These are phyloP conservation scores for Harpagoxenus sublaevis DNA, from an alignment of 2,888 invertebrate species.

Conservation along the genomic window DNA sequence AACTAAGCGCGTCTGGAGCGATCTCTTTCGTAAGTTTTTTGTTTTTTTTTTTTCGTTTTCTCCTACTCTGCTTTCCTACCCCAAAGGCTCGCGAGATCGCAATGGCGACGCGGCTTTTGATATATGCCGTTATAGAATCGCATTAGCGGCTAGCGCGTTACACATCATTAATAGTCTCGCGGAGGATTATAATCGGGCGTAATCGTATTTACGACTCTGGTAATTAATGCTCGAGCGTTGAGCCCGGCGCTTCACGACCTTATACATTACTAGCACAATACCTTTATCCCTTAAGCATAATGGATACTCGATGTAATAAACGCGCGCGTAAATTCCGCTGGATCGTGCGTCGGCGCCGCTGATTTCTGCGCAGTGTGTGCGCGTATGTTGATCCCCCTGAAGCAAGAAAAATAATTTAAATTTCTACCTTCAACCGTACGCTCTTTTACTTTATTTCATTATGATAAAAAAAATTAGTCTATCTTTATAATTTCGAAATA, in stretches of 20 bases:
- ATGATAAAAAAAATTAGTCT: constrained; percentile 18
- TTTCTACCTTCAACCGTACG: neutral
- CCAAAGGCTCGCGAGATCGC: constrained; percentile 35
- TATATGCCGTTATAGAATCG: constrained; percentile 52
- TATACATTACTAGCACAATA: constrained; percentile 28
- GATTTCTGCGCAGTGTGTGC: neutral
- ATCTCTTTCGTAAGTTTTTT: constrained; percentile 47
- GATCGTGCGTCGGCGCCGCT: neutral
- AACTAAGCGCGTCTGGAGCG: constrained; percentile 32
- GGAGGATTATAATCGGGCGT: constrained; percentile 40
- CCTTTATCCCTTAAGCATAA: constrained; percentile 50
- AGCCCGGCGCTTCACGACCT: constrained; percentile 32
- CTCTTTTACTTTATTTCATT: neutral
- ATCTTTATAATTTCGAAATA: neutral
- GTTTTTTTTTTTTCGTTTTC: neutral
- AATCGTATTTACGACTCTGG: constrained; percentile 50
- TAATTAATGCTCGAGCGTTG: constrained; percentile 46
- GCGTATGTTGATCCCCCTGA: neutral
- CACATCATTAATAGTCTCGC: constrained; percentile 49
- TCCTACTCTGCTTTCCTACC: neutral
- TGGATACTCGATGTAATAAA: constrained; percentile 51
- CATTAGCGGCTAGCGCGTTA: constrained; percentile 45
- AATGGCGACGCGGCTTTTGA: constrained; percentile 31
- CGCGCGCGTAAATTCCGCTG: constrained; percentile 37
- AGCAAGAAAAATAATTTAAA: constrained; percentile 13